Percentiles rank a stretch among this genome's conserved stretches.
Conservation (phyloP, 2,113 vertebrate species). For the Melanerpes formicivorus region DNA sequence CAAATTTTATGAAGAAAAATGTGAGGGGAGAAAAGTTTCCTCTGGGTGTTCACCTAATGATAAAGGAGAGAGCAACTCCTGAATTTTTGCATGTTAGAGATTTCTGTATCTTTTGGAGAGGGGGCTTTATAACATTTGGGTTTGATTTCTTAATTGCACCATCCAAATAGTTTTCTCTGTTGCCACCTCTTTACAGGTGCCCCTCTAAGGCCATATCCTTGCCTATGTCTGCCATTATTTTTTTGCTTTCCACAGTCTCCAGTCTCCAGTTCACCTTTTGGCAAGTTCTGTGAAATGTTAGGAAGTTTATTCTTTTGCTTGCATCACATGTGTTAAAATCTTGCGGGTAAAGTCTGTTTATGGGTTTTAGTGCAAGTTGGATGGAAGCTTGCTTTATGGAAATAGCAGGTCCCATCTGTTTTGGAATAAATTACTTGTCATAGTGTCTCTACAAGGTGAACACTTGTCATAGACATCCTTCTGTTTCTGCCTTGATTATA, state of each 20-base stretch:
- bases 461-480: constrained; percentile 61
- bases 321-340: constrained; percentile 42
- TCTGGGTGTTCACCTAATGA: not conserved
- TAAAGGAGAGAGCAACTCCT: not conserved
- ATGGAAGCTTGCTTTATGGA: constrained; percentile 69
- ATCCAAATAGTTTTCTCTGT: not conserved
- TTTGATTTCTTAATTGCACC: not conserved
- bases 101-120: not conserved
- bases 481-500: constrained; percentile 66
- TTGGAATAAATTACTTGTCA: constrained; percentile 71
- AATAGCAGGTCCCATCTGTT: constrained; percentile 68
- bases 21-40: not conserved
- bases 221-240: constrained; percentile 34
- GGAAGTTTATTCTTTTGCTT: constrained; percentile 49
- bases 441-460: constrained; percentile 63
- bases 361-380: constrained; percentile 2
- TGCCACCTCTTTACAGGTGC: constrained; percentile 33
- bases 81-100: not conserved
- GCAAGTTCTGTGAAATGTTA: constrained; percentile 44
- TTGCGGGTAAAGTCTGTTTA: constrained; percentile 53
- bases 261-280: constrained; percentile 44
- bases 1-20: not conserved
- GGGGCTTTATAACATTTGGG: not conserved
- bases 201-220: constrained; percentile 40
- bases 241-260: constrained; percentile 41